Evolutionary conservation across 2,797 vertebrate species (phyloP), one percentile per base, ranked within the genome.

Genomic region (Parauchenoglanis ngamensis): DNA sequence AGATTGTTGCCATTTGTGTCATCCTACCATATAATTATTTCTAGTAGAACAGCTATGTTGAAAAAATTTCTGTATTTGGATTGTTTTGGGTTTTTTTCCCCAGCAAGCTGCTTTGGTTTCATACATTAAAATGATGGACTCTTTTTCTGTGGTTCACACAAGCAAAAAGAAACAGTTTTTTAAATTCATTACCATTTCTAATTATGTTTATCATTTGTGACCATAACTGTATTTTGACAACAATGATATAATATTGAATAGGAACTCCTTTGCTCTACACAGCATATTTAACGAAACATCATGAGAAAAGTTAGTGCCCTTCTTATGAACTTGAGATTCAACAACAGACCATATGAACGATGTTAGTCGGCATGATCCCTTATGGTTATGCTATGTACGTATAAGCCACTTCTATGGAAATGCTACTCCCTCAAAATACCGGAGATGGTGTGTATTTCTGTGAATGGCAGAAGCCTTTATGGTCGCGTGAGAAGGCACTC

Each of bases 61-160:
- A 75, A 73, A 17, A 49, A 82, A 56, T 73, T 81, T 81, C 59
- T 86, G 54, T 73, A 86, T 57, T 86, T 67, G 76, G 65, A 49
- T 59, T 73, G 78, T 17, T 52, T 12, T 73, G 35, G 2, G 2
- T 49, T 76, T 31, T 84, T 85, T 28, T 7, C 6, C 52, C 76
- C 40, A 68, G 56, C 61, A 56, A 63, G 40, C 68, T 75, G 3
- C 54, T 67, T 80, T 23, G 61, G 40, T 25, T 73, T 80, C 79
- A 28, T 44, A n/a, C 73, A 52, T 76, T 11, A 44, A 72, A 44
- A 23, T 35, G 67, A 68, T 75, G 40, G n/a, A 46, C 13, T 31
- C 49, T 75, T 49, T 77, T 56, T 56, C 46, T 56, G 49, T 56
- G 52, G n/a, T 31, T 40, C 35, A 40, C 35, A 40, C 35, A 40